phyloP scores from a whole-genome alignment of 1,140 invertebrate species.

The Uloborus diversus region DNA sequence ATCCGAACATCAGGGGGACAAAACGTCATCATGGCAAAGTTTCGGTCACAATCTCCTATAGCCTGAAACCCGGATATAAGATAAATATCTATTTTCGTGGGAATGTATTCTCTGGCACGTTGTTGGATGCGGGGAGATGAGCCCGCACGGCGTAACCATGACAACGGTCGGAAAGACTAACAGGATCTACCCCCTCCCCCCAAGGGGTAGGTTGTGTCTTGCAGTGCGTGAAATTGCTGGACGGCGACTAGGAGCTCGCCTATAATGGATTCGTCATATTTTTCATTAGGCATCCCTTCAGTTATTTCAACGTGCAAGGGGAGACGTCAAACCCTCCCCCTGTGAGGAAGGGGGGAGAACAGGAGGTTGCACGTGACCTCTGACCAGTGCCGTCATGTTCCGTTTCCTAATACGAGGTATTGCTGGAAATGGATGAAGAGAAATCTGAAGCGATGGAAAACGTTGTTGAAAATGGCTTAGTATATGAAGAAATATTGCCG shows the following conservation, averaged over 20 bases:
- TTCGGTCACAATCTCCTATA: constrained; percentile 14
- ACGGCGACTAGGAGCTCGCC: constrained; percentile 36
- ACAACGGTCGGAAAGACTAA: constrained; percentile 45
- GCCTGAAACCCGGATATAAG: constrained; percentile 37
- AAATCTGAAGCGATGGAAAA: not conserved
- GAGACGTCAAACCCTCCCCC: not conserved
- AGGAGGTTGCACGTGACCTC: not conserved
- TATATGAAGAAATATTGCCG: too few relatives aligned
- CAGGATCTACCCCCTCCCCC: constrained; percentile 10
- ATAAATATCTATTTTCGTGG: constrained; percentile 45
- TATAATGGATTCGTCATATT: constrained; percentile 56
- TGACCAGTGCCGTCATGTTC: constrained; percentile 42
- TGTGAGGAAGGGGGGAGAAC: not conserved
- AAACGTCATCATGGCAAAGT: not conserved
- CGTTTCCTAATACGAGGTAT: constrained; percentile 1
- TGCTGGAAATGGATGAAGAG: constrained; percentile 8
- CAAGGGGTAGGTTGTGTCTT: constrained; percentile 9
- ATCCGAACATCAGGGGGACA: too few relatives aligned
- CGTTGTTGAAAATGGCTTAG: too few relatives aligned
- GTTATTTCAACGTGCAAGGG: constrained; percentile 22
- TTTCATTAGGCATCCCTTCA: constrained; percentile 32
- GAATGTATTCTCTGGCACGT: constrained; percentile 7
- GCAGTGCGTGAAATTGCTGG: constrained; percentile 56
- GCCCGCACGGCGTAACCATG: constrained; percentile 15
- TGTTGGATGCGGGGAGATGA: constrained; percentile 12